Evolutionary conservation across 1,140 invertebrate genomes (phyloP).

Genomic region (Monochamus saltuarius): DNA sequence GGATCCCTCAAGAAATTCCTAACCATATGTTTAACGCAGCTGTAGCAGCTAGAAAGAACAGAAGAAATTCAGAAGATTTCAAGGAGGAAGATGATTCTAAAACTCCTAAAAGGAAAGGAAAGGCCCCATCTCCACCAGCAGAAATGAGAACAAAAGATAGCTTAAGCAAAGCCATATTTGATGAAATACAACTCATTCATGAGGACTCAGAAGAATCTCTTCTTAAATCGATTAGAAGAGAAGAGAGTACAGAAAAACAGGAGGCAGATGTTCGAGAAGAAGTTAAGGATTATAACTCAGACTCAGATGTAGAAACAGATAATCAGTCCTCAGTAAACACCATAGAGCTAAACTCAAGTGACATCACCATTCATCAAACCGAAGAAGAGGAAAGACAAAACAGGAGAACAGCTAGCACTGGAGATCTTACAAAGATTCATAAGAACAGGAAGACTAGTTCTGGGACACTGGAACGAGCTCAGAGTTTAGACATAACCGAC

Average conservation of each 20-base stretch:
- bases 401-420: slow-evolving; percentile 76
- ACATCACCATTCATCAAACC: slow-evolving; percentile 72
- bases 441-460: slow-evolving; percentile 55
- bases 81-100: slow-evolving; percentile 53
- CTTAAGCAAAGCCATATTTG: slow-evolving; percentile 19
- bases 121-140: slow-evolving; percentile 69
- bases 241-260: slow-evolving; percentile 1
- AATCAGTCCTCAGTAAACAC: slow-evolving; percentile 55
- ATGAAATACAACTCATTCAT: slow-evolving; percentile 29
- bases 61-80: slow-evolving; percentile 56
- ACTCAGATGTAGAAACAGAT: slow-evolving; percentile 58
- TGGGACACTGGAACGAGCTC: slow-evolving; percentile 74
- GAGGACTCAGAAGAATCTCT: slow-evolving; percentile 19
- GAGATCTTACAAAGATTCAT: slow-evolving; percentile 76
- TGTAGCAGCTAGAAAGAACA: slow-evolving; percentile 65
- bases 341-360: slow-evolving; percentile 71
- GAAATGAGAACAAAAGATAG: slow-evolving; percentile 31
- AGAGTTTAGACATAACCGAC: slow-evolving; percentile 78
- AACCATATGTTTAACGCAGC: slow-evolving; percentile 71
- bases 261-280: slow-evolving; percentile 20
- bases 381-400: slow-evolving; percentile 64
- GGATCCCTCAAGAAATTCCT: slow-evolving; percentile 64
- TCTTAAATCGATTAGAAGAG: slow-evolving; percentile 1
- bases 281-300: slow-evolving; percentile 43
- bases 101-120: slow-evolving; percentile 68